A percentile compares a stretch with the other conserved stretches of the same genome.
Conservation (phyloP, 2,888 invertebrate genomes). For the Pterostichus madidus region DNA sequence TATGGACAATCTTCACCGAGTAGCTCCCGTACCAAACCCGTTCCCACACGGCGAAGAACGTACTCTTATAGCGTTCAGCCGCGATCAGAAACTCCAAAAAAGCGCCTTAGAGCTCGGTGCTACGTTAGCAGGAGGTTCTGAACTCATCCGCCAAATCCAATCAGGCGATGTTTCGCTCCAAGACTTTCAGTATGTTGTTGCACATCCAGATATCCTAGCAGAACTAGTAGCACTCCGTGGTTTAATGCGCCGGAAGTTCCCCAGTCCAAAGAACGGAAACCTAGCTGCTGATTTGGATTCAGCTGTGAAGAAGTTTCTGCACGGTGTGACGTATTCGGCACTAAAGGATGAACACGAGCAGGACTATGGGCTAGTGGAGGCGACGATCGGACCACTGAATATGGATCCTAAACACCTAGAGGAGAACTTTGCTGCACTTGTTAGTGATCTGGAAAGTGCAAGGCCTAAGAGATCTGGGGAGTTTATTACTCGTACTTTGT, state of each 20-base stretch:
- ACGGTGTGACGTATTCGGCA: conserved; percentile 86
- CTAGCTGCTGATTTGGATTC: conserved; percentile 82
- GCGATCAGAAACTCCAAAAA: conserved; percentile 81
- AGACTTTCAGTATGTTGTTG: conserved; percentile 87
- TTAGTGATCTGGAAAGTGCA: conserved; percentile 82
- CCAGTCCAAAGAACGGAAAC: conserved; percentile 84
- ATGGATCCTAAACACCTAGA: conserved; percentile 86
- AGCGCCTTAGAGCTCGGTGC: conserved; percentile 86
- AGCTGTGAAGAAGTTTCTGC: conserved; percentile 83
- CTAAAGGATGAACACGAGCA: conserved; percentile 84
- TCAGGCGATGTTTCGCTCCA: conserved; percentile 83
- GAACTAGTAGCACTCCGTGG: conserved; percentile 88
- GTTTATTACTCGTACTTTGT: conserved; percentile 84
- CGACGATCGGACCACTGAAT: conserved; percentile 86
- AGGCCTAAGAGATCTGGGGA: conserved; percentile 85
- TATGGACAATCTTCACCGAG: conserved; percentile 84
- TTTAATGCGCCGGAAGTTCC: conserved; percentile 88
- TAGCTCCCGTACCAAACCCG: conserved; percentile 83
- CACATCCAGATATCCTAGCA: conserved; percentile 89
- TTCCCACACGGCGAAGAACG: conserved; percentile 86
- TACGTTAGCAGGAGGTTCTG: conserved; percentile 84
- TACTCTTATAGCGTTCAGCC: conserved; percentile 87
- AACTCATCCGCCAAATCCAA: conserved; percentile 88
- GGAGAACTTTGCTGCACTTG: conserved; percentile 84
- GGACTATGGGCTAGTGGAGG: conserved; percentile 84